Evolutionary conservation across 1,140 invertebrate species (phyloP).

Genomic region (Trigoniulus corallinus): DNA sequence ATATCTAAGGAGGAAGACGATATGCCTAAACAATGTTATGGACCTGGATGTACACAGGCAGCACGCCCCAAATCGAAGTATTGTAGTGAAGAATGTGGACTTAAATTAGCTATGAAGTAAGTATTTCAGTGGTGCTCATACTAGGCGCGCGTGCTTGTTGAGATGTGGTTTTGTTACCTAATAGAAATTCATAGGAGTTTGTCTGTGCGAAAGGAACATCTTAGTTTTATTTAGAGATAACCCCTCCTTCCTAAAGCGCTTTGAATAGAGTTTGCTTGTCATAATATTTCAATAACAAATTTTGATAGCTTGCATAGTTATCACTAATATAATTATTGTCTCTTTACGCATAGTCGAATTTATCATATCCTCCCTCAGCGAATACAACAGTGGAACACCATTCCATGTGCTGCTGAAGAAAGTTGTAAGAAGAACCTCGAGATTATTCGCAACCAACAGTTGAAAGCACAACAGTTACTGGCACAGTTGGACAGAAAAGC

Average conservation of each 20-base stretch:
- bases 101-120: conserved; percentile 61
- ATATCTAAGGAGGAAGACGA: background rate
- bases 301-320: background rate
- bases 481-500: conserved; percentile 19
- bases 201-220: no score
- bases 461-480: conserved; percentile 48
- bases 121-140: no score
- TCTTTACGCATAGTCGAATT: conserved; percentile 22
- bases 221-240: no score
- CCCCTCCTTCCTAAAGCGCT: no score
- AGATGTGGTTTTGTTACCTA: no score
- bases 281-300: background rate
- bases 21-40: conserved; percentile 60
- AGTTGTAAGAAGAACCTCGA: conserved; percentile 67
- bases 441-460: conserved; percentile 56
- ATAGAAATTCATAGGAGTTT: no score
- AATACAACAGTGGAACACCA: conserved; percentile 88
- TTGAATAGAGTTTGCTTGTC: no score
- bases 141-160: no score
- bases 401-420: conserved; percentile 70
- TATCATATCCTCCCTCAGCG: conserved; percentile 63
- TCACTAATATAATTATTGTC: background rate
- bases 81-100: conserved; percentile 83
- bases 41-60: conserved; percentile 62
- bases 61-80: conserved; percentile 79